These are phyloP conservation scores for Lophotriccus pileatus DNA, from an alignment of 2,797 vertebrate species.

Conservation along the genomic window DNA sequence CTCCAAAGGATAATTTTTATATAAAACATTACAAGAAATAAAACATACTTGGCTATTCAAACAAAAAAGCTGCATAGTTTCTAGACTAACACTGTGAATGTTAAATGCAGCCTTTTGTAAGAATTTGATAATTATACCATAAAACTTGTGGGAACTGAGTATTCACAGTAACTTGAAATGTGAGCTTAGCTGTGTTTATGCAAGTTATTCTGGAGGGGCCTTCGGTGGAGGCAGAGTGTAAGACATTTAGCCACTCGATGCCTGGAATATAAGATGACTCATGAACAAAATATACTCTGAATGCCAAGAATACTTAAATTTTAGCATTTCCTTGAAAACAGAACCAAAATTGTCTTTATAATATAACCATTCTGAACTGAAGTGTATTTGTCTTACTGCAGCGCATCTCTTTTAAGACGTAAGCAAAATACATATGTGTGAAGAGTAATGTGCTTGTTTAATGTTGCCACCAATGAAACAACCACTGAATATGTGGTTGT, in stretches of 20 bases:
- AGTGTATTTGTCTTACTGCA: background rate
- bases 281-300: background rate
- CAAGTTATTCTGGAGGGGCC: background rate
- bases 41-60: background rate
- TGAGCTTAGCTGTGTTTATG: background rate
- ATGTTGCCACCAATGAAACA: background rate
- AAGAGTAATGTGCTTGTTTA: background rate
- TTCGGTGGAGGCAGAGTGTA: background rate
- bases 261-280: constrained; percentile 10
- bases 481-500: background rate
- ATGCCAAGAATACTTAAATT: background rate
- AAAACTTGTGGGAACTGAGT: background rate
- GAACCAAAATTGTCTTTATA: background rate
- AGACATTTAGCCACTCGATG: background rate
- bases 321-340: background rate
- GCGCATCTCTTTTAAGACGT: background rate
- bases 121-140: background rate
- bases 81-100: background rate
- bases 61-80: background rate
- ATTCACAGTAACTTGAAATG: constrained; percentile 4
- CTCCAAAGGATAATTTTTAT: background rate
- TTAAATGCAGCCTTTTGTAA: background rate
- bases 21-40: background rate
- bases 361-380: background rate
- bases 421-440: background rate